Base-by-base conservation (phyloP, 1,140 invertebrate species). In the Himalopsyche phryganea region DNA sequence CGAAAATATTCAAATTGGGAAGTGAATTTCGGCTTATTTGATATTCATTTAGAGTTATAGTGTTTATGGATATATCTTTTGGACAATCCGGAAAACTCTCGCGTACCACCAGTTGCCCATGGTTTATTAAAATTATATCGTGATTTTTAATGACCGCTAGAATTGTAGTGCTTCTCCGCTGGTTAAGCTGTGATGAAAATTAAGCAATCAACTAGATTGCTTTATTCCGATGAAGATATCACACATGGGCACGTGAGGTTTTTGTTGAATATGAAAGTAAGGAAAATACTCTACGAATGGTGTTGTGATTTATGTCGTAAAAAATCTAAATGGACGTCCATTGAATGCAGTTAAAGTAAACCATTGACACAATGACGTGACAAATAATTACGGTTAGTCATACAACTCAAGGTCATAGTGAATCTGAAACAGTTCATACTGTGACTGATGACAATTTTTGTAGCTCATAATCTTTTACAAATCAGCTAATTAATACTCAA, bases 301-400 rank as follows among this genome's bases (percentile, higher is more conserved):
- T 19, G 9, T 47, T 61, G 35, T 61, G 60, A 57, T 62, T 62
- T 62, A 58, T 62, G 50, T 13, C 47, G 20, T 20, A 54, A 54
- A 54, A 54, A 54, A 19, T 17, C 5, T 11, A 19, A 45, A 54
- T 17, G 32, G n/a, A 19, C 23, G 9, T 32, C 7, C 38, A 40
- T 40, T 5, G n/a, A n/a, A 11, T 40, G 11, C 15, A 40, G n/a
- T 15, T 7, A 7, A 35, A 35, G n/a, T n/a, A n/a, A n/a, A n/a
- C n/a, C n/a, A n/a, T n/a, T n/a, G n/a, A n/a, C n/a, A n/a, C n/a
- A n/a, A n/a, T n/a, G n/a, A n/a, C n/a, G n/a, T n/a, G n/a, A n/a
- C n/a, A n/a, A n/a, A n/a, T n/a, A n/a, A n/a, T n/a, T n/a, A n/a
- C n/a, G n/a, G n/a, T n/a, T n/a, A n/a, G n/a, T n/a, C n/a, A n/a